Base-by-base conservation (phyloP, 2,888 invertebrate species). In the Drosophila mimica region DNA sequence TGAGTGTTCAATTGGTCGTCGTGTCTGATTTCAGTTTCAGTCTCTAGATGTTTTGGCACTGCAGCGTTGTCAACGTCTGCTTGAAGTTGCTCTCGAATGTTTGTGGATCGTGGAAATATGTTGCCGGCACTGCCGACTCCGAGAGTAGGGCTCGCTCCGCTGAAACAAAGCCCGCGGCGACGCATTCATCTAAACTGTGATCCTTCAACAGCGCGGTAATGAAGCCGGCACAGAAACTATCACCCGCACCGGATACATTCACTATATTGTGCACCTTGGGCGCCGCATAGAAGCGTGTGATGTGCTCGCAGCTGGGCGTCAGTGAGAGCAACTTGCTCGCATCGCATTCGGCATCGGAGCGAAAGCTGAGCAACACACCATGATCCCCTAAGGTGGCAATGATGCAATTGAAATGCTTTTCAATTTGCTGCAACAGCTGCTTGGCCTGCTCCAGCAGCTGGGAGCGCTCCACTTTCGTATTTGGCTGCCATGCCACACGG, bases 171-270 rank as follows among this genome's bases (percentile, higher is more conserved):
- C 95, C 97, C 25, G 95, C 91, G 5, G 94, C 93, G 15, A 96
- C 93, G 90, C 96, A 95, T 66, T 94, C 92, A 54, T 94, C 93
- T 91, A 96, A 95, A 8, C 92, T 81, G 46, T 93, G 92, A 0
- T 94, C 94, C 38, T 91, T 92, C 31, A 97, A 91, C 88, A 96
- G 93, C 1, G 95, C 96, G 30, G 94, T 93, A 65, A 96, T 95
- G 83, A 96, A 95, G 1, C 96, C 97, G 89, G 95, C 95, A 4
- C 95, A 94, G 85, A 96, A 95, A 91, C 96, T 96, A 89, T 97
- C 97, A 2, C 97, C 97, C 28, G 97, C 97, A 6, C 97, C 97
- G n/a, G 96, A 97, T 0, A 97, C 97, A 93, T 95, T 97, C 59
- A 95, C 94, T 17, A 97, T 92, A 59, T 93, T 84, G 1, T 68